Conservation (phyloP, 64 coral and sea anemone genomes). For the Actinia equina region DNA sequence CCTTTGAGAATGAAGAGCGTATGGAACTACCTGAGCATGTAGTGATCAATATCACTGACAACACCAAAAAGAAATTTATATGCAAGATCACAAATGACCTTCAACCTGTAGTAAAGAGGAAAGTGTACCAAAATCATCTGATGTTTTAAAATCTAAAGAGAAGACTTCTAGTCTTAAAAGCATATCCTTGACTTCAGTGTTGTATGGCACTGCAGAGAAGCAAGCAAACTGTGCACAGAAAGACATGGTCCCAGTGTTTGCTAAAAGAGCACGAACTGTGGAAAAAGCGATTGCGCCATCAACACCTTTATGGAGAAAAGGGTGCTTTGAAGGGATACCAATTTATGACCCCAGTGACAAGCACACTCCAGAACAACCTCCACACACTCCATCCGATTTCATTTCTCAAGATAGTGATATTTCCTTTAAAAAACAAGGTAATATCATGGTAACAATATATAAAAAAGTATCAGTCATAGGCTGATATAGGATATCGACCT, state of each 20-base stretch:
- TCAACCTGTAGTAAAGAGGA: not conserved
- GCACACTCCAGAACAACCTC: not conserved
- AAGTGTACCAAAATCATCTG: no score
- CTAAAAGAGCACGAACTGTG: not conserved
- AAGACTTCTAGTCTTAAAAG: not conserved
- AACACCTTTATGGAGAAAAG: not conserved
- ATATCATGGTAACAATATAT: not conserved
- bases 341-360: not conserved
- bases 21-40: conserved; percentile 1
- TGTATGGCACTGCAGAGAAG: not conserved
- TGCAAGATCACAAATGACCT: conserved; percentile 15
- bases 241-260: not conserved
- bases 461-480: not conserved
- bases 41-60: conserved; percentile 1
- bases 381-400: not conserved
- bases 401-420: not conserved
- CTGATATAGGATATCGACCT: not conserved
- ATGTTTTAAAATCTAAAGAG: no score
- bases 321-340: not conserved
- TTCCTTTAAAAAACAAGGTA: conserved; percentile 26
- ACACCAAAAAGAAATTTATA: conserved; percentile 16
- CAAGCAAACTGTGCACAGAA: not conserved
- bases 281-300: not conserved
- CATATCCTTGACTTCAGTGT: not conserved
- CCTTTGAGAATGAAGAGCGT: conserved; percentile 7